phyloP scores from a whole-genome alignment of 2,113 vertebrate genomes.

The Vulpes vulpes region DNA sequence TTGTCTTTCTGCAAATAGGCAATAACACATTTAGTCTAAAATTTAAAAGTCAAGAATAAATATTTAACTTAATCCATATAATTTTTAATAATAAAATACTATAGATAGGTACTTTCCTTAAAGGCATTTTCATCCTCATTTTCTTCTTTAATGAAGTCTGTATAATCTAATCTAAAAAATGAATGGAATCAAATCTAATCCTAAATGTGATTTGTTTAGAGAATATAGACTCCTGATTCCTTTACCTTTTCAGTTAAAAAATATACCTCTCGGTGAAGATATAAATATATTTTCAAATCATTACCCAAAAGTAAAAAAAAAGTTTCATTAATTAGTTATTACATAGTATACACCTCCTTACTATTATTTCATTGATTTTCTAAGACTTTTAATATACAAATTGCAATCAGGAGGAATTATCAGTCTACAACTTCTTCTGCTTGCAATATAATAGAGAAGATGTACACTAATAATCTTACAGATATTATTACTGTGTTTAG shows the following conservation, averaged over 20 bases:
- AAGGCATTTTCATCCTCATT: neutral
- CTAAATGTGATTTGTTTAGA: neutral
- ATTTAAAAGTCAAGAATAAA: neutral
- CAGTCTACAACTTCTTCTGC: neutral
- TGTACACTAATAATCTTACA: neutral
- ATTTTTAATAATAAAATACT: constrained; percentile 30
- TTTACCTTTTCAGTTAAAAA: constrained; percentile 49
- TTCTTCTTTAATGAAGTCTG: constrained; percentile 12
- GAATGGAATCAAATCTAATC: neutral
- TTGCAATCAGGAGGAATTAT: neutral
- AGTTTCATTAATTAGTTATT: neutral
- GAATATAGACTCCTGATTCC: neutral
- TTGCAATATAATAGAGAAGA: neutral
- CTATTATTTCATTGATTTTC: neutral
- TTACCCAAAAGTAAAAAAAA: neutral
- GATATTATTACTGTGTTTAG: neutral
- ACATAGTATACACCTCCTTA: neutral
- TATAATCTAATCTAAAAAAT: constrained; percentile 14
- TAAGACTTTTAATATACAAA: neutral
- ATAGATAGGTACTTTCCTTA: neutral
- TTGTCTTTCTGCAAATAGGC: neutral
- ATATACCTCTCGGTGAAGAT: neutral
- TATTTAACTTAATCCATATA: neutral
- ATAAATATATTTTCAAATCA: neutral
- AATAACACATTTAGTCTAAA: neutral